Evolutionary conservation across 2,113 vertebrate species (phyloP).

Genomic region (Tamias sibiricus): DNA sequence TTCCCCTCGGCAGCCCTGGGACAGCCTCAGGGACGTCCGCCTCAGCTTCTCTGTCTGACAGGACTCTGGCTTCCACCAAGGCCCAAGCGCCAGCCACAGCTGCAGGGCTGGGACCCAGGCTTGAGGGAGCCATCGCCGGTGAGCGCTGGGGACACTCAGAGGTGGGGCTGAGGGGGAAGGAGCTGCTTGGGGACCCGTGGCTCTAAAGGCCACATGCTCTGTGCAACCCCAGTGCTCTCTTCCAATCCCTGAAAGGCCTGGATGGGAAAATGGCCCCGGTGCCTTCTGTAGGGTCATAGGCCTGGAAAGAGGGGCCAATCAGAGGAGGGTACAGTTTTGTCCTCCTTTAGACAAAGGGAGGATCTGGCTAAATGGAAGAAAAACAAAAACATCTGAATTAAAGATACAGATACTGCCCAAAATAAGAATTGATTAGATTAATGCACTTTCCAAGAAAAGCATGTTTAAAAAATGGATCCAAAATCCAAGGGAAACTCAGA

Average conservation of each 20-base stretch:
- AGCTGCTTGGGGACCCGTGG: neutral
- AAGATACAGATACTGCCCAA: neutral
- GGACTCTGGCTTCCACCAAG: neutral
- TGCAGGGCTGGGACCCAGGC: neutral
- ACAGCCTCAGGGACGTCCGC: neutral
- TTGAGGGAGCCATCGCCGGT: neutral
- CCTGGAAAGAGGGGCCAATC: neutral
- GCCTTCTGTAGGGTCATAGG: neutral
- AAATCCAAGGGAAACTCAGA: constrained; percentile 5
- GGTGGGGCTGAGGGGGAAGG: neutral
- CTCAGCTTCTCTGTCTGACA: neutral
- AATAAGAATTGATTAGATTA: constrained; percentile 18
- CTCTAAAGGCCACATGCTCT: neutral
- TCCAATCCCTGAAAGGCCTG: neutral
- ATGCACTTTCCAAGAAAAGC: neutral
- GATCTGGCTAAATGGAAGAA: neutral
- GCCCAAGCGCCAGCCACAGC: neutral
- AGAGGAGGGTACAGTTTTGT: neutral
- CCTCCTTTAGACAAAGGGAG: neutral
- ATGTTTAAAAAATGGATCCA: constrained; percentile 1
- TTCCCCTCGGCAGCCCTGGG: neutral
- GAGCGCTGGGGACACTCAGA: neutral
- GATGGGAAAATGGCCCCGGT: too few species aligned
- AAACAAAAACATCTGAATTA: neutral
- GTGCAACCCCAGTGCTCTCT: neutral